Percentiles rank a stretch among this genome's conserved stretches.
Conservation (phyloP, 2,888 invertebrate species). For the Stictocephala bisonia region DNA sequence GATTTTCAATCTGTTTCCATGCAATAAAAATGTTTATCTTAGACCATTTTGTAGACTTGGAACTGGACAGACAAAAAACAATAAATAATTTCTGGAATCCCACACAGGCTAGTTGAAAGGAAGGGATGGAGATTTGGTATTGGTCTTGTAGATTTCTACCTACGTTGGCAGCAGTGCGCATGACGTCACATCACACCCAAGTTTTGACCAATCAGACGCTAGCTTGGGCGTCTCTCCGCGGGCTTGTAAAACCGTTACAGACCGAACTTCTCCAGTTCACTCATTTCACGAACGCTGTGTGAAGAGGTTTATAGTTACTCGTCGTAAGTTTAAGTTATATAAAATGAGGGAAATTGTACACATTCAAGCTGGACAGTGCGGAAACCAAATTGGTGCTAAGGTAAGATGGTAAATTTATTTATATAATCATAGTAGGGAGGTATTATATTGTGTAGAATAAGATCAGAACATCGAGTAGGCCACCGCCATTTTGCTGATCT, state of each 20-base stretch:
- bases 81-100: too few species aligned
- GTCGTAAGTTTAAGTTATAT: slow-evolving; percentile 30
- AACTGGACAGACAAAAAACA: too few species aligned
- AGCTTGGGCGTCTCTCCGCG: slow-evolving; percentile 47
- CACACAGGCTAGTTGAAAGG: too few species aligned
- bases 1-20: too few species aligned
- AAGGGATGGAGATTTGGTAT: slow-evolving; percentile 7
- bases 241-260: slow-evolving; percentile 47
- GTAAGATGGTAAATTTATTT: slow-evolving; percentile 67
- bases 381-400: slow-evolving; percentile 94
- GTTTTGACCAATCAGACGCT: slow-evolving; percentile 46
- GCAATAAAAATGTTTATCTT: too few species aligned
- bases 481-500: too few species aligned
- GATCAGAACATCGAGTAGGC: too few species aligned
- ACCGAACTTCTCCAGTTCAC: slow-evolving; percentile 37
- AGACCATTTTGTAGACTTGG: too few species aligned
- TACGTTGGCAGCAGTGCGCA: slow-evolving; percentile 45
- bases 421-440: too few species aligned
- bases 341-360: slow-evolving; percentile 92
- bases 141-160: slow-evolving; percentile 32
- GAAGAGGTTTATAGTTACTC: slow-evolving; percentile 46
- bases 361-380: slow-evolving; percentile 90
- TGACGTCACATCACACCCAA: slow-evolving; percentile 47
- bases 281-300: slow-evolving; percentile 40
- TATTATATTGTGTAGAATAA: too few species aligned